phyloP scores from a whole-genome alignment of 2,797 vertebrate species.

The Sebastes goodei region DNA sequence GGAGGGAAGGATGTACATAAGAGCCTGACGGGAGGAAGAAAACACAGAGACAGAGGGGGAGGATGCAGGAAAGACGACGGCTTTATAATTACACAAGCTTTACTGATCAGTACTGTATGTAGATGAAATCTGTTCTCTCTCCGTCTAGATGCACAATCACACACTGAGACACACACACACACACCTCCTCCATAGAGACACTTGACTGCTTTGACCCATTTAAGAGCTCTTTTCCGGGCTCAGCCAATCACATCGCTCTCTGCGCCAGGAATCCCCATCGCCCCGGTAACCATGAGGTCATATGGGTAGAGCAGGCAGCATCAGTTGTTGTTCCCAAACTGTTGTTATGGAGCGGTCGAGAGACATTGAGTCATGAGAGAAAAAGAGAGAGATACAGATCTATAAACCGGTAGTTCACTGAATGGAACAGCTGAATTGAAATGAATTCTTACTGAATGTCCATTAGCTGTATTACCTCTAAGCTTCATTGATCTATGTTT shows the following conservation, averaged over 20 bases:
- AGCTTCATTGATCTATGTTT: background rate
- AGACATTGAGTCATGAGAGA: constrained; percentile 14
- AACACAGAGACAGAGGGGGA: constrained; percentile 38
- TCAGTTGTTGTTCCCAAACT: constrained; percentile 67
- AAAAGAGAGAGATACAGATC: background rate
- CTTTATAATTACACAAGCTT: constrained; percentile 38
- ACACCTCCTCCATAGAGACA: constrained; percentile 64
- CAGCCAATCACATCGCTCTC: constrained; percentile 67
- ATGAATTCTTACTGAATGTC: background rate
- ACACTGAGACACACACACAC: constrained; percentile 42
- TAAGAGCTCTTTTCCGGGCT: constrained; percentile 72
- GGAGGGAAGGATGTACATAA: constrained; percentile 28
- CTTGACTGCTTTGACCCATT: constrained; percentile 83
- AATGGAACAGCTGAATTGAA: constrained; percentile 1
- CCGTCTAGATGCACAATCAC: constrained; percentile 33
- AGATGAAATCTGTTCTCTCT: constrained; percentile 25
- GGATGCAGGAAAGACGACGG: constrained; percentile 17
- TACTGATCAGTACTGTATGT: constrained; percentile 26
- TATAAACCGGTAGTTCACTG: background rate
- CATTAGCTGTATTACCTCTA: background rate
- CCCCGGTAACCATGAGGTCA: constrained; percentile 81
- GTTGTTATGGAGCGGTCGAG: constrained; percentile 60
- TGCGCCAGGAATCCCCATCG: constrained; percentile 77
- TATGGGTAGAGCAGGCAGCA: constrained; percentile 64
- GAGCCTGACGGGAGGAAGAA: constrained; percentile 30